Evolutionary conservation across 2,888 invertebrate species (phyloP).

Genomic region (Pollenia griseotomentosa): DNA sequence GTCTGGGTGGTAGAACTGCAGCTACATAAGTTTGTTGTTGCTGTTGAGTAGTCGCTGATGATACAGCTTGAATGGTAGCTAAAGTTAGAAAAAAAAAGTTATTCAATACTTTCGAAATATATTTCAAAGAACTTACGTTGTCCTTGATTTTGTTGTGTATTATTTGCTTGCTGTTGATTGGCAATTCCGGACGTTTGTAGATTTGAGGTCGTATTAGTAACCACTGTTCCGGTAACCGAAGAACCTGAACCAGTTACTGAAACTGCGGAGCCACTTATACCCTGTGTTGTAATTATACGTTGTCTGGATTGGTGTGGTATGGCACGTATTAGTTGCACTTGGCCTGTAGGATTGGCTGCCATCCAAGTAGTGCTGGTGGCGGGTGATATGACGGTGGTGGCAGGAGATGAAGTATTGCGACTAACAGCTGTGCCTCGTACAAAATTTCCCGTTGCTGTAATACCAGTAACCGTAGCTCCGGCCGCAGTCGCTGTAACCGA

Average conservation of each 20-base stretch:
- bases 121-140: slow-evolving; percentile 74
- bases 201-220: slow-evolving; percentile 74
- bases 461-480: slow-evolving; percentile 78
- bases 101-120: background rate
- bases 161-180: slow-evolving; percentile 70
- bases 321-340: slow-evolving; percentile 83
- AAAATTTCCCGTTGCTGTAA: slow-evolving; percentile 80
- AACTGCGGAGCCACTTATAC: slow-evolving; percentile 74
- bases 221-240: slow-evolving; percentile 75
- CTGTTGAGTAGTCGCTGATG: slow-evolving; percentile 73
- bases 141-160: slow-evolving; percentile 71
- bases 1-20: slow-evolving; percentile 83
- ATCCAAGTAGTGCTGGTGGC: slow-evolving; percentile 82
- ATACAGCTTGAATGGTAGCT: slow-evolving; percentile 78
- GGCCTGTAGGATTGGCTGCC: slow-evolving; percentile 81
- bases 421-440: slow-evolving; percentile 80
- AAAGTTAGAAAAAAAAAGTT: background rate
- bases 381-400: slow-evolving; percentile 83
- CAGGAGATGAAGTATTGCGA: slow-evolving; percentile 80
- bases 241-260: slow-evolving; percentile 72
- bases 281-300: slow-evolving; percentile 83
- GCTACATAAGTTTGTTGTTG: slow-evolving; percentile 83
- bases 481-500: slow-evolving; percentile 76
- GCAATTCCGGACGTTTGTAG: slow-evolving; percentile 73
- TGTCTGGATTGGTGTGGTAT: slow-evolving; percentile 82